A percentile compares a stretch with the other conserved stretches of the same genome.
Evolutionary conservation across 2,113 vertebrate genomes (phyloP).

Genomic region (Heteronetta atricapilla): DNA sequence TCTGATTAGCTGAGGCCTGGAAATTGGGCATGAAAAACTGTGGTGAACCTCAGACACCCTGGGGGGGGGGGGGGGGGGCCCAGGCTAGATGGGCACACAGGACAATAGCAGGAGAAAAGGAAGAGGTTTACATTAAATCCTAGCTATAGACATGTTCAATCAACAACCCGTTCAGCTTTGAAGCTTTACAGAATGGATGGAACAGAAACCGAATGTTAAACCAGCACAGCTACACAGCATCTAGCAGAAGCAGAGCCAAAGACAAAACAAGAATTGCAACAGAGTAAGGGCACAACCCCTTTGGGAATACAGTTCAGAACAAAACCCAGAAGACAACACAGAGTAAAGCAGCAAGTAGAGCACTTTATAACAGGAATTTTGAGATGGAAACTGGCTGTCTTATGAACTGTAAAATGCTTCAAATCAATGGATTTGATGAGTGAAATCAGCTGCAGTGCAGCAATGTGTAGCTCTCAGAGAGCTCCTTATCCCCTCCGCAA

Average conservation of each 20-base stretch:
- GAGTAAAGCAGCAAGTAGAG: background rate
- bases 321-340: background rate
- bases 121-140: background rate
- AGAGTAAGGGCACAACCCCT: background rate
- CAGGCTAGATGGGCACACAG: background rate
- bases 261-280: background rate
- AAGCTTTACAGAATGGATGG: background rate
- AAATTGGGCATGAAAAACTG: background rate
- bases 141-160: background rate
- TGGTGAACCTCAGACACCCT: background rate
- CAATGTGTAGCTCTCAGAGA: background rate
- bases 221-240: background rate
- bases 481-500: background rate
- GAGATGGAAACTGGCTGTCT: background rate
- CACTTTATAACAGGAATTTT: background rate
- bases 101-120: background rate
- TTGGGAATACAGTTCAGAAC: background rate
- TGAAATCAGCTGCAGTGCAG: conserved; percentile 41
- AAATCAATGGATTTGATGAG: background rate
- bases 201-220: background rate
- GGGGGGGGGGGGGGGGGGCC: rapidly evolving
- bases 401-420: background rate
- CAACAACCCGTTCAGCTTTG: background rate
- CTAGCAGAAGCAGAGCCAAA: background rate
- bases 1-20: background rate